Evolutionary conservation across 2,797 vertebrate species (phyloP).

Genomic region (Mustela erminea): DNA sequence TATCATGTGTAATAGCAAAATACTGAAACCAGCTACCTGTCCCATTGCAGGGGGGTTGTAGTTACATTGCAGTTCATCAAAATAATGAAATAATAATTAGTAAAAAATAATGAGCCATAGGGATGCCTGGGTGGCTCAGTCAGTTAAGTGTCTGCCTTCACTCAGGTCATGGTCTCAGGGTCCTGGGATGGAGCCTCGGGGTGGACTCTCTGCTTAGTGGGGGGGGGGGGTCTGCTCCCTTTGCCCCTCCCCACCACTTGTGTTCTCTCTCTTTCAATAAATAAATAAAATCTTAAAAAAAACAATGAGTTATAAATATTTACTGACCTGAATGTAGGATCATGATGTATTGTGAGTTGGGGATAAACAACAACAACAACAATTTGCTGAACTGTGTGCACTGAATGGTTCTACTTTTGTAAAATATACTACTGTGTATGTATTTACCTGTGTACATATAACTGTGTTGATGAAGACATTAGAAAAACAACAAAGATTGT

Average conservation of each 20-base stretch:
- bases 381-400: background rate
- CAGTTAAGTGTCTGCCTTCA: background rate
- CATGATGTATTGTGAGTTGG: background rate
- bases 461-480: background rate
- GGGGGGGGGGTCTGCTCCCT: background rate
- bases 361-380: background rate
- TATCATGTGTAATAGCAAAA: background rate
- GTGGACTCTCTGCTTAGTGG: background rate
- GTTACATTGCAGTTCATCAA: background rate
- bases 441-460: background rate
- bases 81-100: background rate
- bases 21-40: background rate
- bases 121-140: background rate
- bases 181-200: background rate
- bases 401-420: background rate
- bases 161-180: background rate
- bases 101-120: background rate
- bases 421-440: background rate
- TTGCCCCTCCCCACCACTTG: background rate
- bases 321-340: background rate
- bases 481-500: background rate
- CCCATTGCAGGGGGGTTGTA: background rate
- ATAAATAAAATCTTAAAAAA: background rate
- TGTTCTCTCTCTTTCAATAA: background rate
- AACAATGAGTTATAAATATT: background rate